Base-by-base conservation (phyloP, 2,113 vertebrate species). In the Hippocampus mohnikei region DNA sequence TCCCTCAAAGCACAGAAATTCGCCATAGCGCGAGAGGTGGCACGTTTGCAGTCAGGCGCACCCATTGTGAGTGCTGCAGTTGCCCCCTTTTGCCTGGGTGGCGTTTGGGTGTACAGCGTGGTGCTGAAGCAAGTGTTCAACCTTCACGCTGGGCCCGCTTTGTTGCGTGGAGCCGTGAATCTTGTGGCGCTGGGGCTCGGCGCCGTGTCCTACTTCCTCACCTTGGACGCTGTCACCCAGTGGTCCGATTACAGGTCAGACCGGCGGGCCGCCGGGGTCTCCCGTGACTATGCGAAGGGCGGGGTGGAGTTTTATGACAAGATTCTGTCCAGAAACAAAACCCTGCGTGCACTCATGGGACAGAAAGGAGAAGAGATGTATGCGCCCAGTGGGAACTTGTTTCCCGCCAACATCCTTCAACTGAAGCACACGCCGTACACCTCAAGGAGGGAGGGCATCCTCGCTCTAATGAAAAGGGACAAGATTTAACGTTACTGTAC, bases 231-330 rank as follows among this genome's bases (percentile, higher is more conserved):
- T 0, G 27, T 96, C 74, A 92, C 79, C 66, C 88, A 94, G 5
- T 91, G 93, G 82, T 70, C 94, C 46, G 96, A 99, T 87, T 94
- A 91, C 61, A 89, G 73, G 73, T 88, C 93, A 1, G 96, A 98
- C 89, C 88, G 73, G 0, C 88, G 25, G 2, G 93, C 93, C 0
- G 96, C 96, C 0, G 40, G 83, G 3, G 52, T 98, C 71, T 96
- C 96, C 10, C 33, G 55, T 7, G 85, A 89, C 64, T 98, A 97
- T 0, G 92, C 94, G 72, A 88, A 53, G 25, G 96, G 96, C 6
- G 96, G 95, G 3, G 87, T 97, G 15, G 95, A 99, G 84, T 99
- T 98, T 87, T 99, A 98, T 3, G 90, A 96, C 67, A 95, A 96
- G 87, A 88, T 97, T 74, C 81, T 99, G 71, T 87, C 80, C 1